Evolutionary conservation across 2,888 invertebrate genomes (phyloP), one percentile per base, ranked within the genome.

Genomic region (Anagyrus pseudococci): DNA sequence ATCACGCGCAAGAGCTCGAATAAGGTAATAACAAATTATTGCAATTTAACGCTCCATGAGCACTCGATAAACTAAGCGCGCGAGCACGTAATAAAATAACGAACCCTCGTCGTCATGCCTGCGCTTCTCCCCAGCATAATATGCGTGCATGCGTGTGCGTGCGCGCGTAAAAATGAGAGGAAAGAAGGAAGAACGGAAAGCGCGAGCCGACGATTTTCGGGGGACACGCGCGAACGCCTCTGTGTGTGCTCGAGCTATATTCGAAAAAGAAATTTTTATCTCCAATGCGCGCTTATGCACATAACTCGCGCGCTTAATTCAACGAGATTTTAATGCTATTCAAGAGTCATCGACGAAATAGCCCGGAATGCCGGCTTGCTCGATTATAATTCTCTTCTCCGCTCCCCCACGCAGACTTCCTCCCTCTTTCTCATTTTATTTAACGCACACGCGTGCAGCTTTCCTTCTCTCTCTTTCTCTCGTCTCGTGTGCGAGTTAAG

Each of bases 311-410:
- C 58, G 37, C 60, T 64, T 64, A 58, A 64, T 64, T 64, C 61
- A 61, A 58, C 57, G 58, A 58, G 58, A 65, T 65, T 62, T 65
- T 62, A 62, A 62, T 62, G 52, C 61, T 50, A 58, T 62, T 65
- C 65, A 65, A 65, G 58, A 65, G 61, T 50, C 58, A 62, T 62
- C 61, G 65, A 65, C 61, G 50, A 58, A 65, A 65, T 61, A 48
- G 58, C 19, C 22, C 58, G 58, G 58, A 62, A 65, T 65, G 58
- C 64, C 59, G 56, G 46, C 59, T 54, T 58, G 40, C 43, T 44
- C 63, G 49, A 58, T 63, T 63, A 58, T 63, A 58, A 54, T 58
- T 43, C 46, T 17, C 44, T 20, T n/a, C 26, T 26, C 17, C 29
- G 22, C 40, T 40, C 37, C 37, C 17, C 10, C 29, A n/a, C n/a